phyloP scores from a whole-genome alignment of 1,140 invertebrate species.

The Propsilocerus akamusi region DNA sequence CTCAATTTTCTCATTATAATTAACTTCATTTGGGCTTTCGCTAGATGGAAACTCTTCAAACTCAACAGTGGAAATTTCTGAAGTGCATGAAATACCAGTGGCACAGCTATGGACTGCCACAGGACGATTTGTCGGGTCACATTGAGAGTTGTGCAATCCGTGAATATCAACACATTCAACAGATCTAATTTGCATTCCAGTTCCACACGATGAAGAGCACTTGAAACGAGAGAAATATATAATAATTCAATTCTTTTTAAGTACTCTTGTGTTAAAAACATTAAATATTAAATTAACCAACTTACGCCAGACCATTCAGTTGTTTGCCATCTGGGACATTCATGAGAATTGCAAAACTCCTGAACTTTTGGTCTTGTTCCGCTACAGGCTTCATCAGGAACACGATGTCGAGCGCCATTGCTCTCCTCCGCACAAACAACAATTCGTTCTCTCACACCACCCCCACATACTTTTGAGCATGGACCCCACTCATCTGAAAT shows the following conservation, averaged over 20 bases:
- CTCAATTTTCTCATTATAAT: constrained; percentile 8
- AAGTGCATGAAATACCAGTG: constrained; percentile 41
- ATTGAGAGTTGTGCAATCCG: constrained; percentile 25
- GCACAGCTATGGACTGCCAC: constrained; percentile 39
- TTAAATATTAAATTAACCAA: constrained; percentile 8
- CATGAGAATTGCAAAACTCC: constrained; percentile 61
- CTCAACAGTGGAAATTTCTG: constrained; percentile 6
- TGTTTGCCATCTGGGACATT: constrained; percentile 69
- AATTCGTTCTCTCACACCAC: constrained; percentile 49
- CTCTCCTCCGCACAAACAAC: constrained; percentile 63
- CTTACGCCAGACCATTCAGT: constrained; percentile 75
- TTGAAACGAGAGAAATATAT: constrained; percentile 22
- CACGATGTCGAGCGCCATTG: constrained; percentile 37
- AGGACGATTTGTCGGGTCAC: constrained; percentile 34
- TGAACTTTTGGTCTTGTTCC: constrained; percentile 50
- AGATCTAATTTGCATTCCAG: constrained; percentile 57
- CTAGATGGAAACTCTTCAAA: background rate
- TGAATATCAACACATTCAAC: constrained; percentile 51
- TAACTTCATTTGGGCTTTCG: background rate
- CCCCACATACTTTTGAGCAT: constrained; percentile 68
- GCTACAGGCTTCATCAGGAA: constrained; percentile 53
- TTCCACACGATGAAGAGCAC: constrained; percentile 77
- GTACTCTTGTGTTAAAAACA: background rate
- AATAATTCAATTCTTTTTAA: background rate
- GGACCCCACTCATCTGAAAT: constrained; percentile 69